Evolutionary conservation across 2,888 invertebrate species (phyloP).

Genomic region (Cephus nigrinus): DNA sequence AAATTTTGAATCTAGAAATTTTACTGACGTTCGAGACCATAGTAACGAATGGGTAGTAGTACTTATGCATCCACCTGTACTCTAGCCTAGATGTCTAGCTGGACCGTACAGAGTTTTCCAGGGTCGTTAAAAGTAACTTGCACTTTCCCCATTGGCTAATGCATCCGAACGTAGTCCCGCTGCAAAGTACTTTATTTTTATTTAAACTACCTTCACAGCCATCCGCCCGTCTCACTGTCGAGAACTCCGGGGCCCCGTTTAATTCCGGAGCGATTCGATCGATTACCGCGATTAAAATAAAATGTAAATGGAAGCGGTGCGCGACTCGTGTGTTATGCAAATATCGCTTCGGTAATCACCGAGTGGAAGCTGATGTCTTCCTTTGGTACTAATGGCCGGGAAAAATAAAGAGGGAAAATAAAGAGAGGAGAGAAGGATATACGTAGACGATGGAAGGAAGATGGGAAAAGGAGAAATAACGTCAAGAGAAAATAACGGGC

Average conservation of each 20-base stretch:
- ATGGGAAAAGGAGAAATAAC: conserved; percentile 31
- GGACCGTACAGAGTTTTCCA: background rate
- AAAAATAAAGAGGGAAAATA: conserved; percentile 43
- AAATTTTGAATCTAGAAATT: background rate
- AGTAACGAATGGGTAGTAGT: background rate
- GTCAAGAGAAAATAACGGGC: background rate
- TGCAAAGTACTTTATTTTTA: conserved; percentile 60
- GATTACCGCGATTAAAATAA: conserved; percentile 66
- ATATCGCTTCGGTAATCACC: conserved; percentile 61
- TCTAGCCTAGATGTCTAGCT: background rate
- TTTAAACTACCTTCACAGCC: conserved; percentile 50
- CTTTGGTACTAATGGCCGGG: conserved; percentile 57
- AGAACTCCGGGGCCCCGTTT: conserved; percentile 38
- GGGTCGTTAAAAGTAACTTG: conserved; percentile 59
- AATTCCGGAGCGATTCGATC: conserved; percentile 58
- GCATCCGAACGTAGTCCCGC: conserved; percentile 48
- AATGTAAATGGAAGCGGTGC: conserved; percentile 58
- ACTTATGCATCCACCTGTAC: background rate
- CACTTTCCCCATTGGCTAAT: conserved; percentile 62
- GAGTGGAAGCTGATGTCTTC: conserved; percentile 66
- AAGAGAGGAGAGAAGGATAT: conserved; percentile 33
- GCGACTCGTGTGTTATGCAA: conserved; percentile 63
- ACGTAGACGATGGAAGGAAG: conserved; percentile 14
- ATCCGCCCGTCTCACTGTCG: conserved; percentile 19
- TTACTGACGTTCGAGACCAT: background rate